Conservation (phyloP, 2,888 invertebrate genomes). For the Troglohyphantes excavatus region DNA sequence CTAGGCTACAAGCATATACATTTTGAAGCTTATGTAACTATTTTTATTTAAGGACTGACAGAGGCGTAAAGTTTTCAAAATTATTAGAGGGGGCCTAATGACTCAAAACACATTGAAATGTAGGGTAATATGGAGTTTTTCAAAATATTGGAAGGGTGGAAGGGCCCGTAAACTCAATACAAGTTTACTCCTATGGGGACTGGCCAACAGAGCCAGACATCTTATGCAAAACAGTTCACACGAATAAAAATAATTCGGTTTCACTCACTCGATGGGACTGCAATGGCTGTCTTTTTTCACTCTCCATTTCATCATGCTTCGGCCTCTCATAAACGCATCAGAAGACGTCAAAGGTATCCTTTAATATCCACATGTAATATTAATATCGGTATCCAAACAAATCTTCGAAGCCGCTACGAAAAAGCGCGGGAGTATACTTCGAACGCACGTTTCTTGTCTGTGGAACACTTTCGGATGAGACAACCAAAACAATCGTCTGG, state of each 20-base stretch:
- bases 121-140: too few relatives aligned
- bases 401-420: neutral
- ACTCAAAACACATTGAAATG: too few relatives aligned
- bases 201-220: too few relatives aligned
- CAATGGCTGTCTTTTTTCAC: constrained; percentile 53
- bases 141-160: too few relatives aligned
- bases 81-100: too few relatives aligned
- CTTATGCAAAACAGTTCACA: too few relatives aligned
- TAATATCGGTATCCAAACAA: neutral
- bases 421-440: neutral
- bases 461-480: constrained; percentile 25
- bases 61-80: too few relatives aligned
- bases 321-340: constrained; percentile 34
- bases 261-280: constrained; percentile 65
- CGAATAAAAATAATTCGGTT: neutral
- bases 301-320: constrained; percentile 78
- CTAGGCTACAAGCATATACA: too few relatives aligned
- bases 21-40: too few relatives aligned
- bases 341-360: constrained; percentile 53
- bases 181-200: too few relatives aligned
- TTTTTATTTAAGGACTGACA: too few relatives aligned
- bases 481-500: constrained; percentile 58
- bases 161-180: too few relatives aligned
- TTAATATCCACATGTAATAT: constrained; percentile 15
- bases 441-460: neutral